Conservation (phyloP, 2,113 vertebrate species). For the Peromyscus californicus region DNA sequence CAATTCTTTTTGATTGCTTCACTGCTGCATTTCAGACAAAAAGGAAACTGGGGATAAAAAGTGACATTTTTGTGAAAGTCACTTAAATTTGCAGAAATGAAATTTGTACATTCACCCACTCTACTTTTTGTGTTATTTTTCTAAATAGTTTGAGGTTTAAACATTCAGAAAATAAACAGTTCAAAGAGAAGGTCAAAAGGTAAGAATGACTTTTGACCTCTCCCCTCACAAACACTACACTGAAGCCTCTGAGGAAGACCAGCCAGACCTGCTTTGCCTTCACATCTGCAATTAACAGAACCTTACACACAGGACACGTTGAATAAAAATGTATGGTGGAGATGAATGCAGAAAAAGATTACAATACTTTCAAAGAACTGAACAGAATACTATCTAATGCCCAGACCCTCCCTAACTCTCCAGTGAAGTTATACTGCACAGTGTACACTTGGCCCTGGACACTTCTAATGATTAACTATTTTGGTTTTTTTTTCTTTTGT, state of each 20-base stretch:
- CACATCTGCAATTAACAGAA: neutral
- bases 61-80: conserved; percentile 48
- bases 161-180: neutral
- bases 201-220: conserved; percentile 23
- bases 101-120: conserved; percentile 17
- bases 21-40: conserved; percentile 50
- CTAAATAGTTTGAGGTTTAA: neutral
- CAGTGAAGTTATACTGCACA: neutral
- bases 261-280: neutral
- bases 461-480: neutral
- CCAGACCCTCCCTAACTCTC: neutral
- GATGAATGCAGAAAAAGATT: neutral
- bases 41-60: conserved; percentile 69
- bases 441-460: neutral
- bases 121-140: neutral
- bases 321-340: neutral
- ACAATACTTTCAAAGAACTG: neutral
- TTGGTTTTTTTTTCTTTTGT: neutral
- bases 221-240: neutral
- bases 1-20: conserved; percentile 66
- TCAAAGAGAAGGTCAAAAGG: neutral
- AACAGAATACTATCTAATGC: neutral
- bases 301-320: neutral
- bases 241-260: neutral
- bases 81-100: conserved; percentile 44